Conservation (phyloP, 2,113 vertebrate species). For the Mungos mungo region DNA sequence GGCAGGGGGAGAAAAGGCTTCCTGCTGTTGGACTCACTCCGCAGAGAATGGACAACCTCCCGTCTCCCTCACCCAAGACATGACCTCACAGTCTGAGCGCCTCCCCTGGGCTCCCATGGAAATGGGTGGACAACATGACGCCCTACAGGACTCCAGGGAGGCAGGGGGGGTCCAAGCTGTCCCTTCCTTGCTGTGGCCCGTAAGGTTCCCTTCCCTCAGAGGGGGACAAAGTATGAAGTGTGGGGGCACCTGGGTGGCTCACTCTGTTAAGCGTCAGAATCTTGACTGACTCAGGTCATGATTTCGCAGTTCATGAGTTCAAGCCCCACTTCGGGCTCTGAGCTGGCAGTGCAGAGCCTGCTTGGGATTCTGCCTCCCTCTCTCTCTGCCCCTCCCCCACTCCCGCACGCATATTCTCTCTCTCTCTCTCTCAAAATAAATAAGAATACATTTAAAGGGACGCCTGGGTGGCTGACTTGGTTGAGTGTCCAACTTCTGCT, state of each 20-base stretch:
- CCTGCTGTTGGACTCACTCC: background rate
- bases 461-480: no score
- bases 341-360: no score
- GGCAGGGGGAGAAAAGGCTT: background rate
- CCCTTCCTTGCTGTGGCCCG: background rate
- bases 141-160: background rate
- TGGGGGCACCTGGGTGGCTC: no score
- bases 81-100: background rate
- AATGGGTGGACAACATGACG: accelerated
- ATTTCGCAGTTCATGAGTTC: no score
- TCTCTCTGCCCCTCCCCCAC: no score
- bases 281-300: background rate
- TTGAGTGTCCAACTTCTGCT: no score
- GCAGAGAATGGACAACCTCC: background rate
- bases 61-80: no score
- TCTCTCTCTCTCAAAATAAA: no score
- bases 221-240: background rate
- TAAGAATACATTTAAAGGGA: no score
- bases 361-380: no score
- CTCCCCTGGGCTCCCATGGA: background rate
- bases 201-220: background rate
- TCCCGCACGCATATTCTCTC: no score
- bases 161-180: background rate
- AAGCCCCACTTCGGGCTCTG: no score
- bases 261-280: background rate